These are phyloP conservation scores for Apostichopus parvimensis DNA, from an alignment of 35 echinoderm and acorn worm genomes.

Conservation along the genomic window DNA sequence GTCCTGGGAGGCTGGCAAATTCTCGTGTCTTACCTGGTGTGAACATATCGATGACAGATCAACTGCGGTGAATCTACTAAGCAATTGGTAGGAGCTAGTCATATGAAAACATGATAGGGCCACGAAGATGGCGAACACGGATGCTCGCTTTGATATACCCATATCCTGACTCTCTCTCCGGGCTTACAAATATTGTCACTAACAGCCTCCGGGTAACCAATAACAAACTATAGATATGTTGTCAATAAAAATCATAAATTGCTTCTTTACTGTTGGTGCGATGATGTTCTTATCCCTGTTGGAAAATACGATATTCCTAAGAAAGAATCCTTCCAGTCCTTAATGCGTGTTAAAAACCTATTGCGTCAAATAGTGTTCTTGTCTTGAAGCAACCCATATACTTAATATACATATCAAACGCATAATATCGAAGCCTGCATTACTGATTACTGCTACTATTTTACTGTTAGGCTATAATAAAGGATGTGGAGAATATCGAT, in stretches of 20 bases:
- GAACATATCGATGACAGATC: not conserved
- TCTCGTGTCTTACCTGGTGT: not conserved
- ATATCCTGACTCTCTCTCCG: not conserved
- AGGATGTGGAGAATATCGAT: not conserved
- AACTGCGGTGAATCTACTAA: no score
- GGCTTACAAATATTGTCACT: not conserved
- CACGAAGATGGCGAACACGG: not conserved
- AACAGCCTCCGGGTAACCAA: not conserved
- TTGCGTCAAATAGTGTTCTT: no score
- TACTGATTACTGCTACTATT: no score
- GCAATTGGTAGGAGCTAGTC: not conserved
- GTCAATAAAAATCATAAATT: not conserved
- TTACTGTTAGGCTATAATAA: no score
- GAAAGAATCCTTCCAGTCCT: no score
- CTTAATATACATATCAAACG: no score
- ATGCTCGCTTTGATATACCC: not conserved
- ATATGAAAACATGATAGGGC: constrained; percentile 16
- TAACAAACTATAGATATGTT: not conserved
- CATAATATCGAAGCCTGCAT: no score
- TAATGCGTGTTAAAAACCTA: no score
- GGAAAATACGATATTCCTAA: no score
- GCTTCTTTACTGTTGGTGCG: no score
- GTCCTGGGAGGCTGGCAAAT: not conserved
- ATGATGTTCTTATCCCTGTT: no score
- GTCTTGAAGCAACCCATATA: no score